phyloP scores from a whole-genome alignment of 1,140 invertebrate genomes.

The Cepaea nemoralis region DNA sequence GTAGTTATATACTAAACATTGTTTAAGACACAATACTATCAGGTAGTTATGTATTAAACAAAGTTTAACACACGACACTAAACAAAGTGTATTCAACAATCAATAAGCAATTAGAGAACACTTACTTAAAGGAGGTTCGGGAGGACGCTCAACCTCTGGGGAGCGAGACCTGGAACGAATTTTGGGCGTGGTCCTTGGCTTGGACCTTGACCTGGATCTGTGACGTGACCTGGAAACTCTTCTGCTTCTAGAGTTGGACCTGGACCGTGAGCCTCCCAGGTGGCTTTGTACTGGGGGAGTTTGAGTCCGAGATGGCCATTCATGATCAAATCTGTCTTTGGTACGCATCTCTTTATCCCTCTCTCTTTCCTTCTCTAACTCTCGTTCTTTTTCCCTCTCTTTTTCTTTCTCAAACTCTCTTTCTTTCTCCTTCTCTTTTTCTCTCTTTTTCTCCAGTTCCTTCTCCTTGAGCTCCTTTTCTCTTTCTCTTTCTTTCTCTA shows the following conservation, averaged over 20 bases:
- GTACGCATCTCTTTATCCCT: slow-evolving; percentile 42
- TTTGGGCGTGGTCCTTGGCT: slow-evolving; percentile 36
- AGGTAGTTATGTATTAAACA: slow-evolving; percentile 1
- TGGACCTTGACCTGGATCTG: slow-evolving; percentile 50
- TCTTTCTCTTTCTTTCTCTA: slow-evolving; percentile 56
- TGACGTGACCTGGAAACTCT: slow-evolving; percentile 43
- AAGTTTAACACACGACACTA: not conserved
- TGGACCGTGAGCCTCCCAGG: not conserved
- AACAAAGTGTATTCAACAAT: not conserved
- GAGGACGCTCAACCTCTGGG: slow-evolving; percentile 8
- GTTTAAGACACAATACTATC: too few relatives aligned
- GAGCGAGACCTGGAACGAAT: slow-evolving; percentile 41
- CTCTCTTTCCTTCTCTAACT: slow-evolving; percentile 38
- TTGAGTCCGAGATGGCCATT: slow-evolving; percentile 23
- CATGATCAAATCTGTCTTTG: slow-evolving; percentile 35
- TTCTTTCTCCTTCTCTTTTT: slow-evolving; percentile 54
- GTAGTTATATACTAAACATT: too few relatives aligned
- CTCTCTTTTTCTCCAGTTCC: slow-evolving; percentile 49
- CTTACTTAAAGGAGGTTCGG: slow-evolving; percentile 34
- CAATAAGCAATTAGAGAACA: slow-evolving; percentile 6
- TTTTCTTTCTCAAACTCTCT: slow-evolving; percentile 52
- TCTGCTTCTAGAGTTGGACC: slow-evolving; percentile 39
- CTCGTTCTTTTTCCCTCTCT: slow-evolving; percentile 54
- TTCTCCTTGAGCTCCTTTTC: slow-evolving; percentile 50
- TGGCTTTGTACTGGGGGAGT: not conserved